Percentiles rank a stretch among this genome's conserved stretches.
These are phyloP conservation scores for Aplodontia rufa DNA, from an alignment of 2,113 vertebrate species.

Conservation along the genomic window DNA sequence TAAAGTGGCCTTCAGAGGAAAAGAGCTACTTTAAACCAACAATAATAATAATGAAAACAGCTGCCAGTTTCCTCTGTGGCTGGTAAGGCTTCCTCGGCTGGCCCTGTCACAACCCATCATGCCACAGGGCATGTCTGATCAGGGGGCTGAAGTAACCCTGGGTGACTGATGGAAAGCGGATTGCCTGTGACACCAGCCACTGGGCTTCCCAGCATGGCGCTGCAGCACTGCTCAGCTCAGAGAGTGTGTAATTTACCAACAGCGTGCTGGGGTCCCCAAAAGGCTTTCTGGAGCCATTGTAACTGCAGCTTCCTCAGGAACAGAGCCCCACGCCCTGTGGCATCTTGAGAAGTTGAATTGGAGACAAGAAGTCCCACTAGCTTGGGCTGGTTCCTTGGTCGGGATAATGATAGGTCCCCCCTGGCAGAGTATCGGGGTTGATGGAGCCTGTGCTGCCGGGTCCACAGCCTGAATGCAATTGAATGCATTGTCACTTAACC, in stretches of 20 bases:
- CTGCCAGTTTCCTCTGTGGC: background rate
- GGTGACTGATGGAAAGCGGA: background rate
- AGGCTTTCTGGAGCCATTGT: background rate
- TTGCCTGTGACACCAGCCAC: background rate
- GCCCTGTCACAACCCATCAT: conserved; percentile 20
- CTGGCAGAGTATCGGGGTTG: background rate
- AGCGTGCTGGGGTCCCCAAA: background rate
- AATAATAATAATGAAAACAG: background rate
- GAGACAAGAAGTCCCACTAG: background rate
- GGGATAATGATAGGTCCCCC: background rate
- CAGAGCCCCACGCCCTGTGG: background rate
- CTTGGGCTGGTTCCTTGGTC: background rate
- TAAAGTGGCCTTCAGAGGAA: background rate
- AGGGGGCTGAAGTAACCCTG: background rate
- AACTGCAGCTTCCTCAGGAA: background rate
- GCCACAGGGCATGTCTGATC: conserved; percentile 4
- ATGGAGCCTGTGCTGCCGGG: background rate
- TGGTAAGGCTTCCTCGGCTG: background rate
- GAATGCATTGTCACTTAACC: rapidly evolving
- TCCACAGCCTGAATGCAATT: too few species aligned
- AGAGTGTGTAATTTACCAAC: background rate
- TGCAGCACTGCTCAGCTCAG: background rate
- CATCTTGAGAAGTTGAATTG: background rate
- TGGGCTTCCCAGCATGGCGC: background rate
- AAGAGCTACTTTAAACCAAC: conserved; percentile 15